Evolutionary conservation across 1,140 invertebrate species (phyloP).

Genomic region (Mya arenaria): DNA sequence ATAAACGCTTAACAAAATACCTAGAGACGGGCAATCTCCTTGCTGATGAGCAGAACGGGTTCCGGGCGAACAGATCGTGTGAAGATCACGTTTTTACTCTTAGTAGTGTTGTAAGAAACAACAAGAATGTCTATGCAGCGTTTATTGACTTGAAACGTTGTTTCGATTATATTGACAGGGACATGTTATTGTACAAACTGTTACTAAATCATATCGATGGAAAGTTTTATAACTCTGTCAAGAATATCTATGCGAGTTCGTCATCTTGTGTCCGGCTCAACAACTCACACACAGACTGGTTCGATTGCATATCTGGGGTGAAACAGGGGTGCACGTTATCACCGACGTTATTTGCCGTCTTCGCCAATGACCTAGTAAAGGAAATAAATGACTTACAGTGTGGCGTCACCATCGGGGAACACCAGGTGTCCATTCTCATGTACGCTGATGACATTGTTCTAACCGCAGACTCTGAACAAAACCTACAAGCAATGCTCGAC

Average conservation of each 20-base stretch:
- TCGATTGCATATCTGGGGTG: conserved; percentile 28
- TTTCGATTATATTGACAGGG: conserved; percentile 45
- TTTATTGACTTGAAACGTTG: conserved; percentile 33
- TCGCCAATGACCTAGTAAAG: conserved; percentile 45
- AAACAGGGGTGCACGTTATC: conserved; percentile 51
- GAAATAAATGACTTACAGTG: conserved; percentile 36
- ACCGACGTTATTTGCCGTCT: conserved; percentile 49
- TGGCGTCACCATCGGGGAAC: conserved; percentile 30
- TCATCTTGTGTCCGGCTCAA: conserved; percentile 33
- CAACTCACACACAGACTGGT: conserved; percentile 32
- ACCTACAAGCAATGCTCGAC: conserved; percentile 23
- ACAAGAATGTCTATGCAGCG: conserved; percentile 10
- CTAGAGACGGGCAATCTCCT: conserved; percentile 32
- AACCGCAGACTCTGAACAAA: neutral
- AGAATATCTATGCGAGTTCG: conserved; percentile 22
- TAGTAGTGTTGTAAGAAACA: conserved; percentile 31
- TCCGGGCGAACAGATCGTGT: conserved; percentile 46
- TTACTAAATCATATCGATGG: no score
- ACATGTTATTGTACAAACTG: no score
- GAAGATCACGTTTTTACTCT: conserved; percentile 51
- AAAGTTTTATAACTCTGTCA: no score
- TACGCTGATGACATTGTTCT: conserved; percentile 60
- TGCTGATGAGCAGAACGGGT: conserved; percentile 56
- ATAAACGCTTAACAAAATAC: conserved; percentile 34
- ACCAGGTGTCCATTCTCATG: conserved; percentile 21